Conservation (phyloP, 2,888 invertebrate species). For the Phaonia tiefii region DNA sequence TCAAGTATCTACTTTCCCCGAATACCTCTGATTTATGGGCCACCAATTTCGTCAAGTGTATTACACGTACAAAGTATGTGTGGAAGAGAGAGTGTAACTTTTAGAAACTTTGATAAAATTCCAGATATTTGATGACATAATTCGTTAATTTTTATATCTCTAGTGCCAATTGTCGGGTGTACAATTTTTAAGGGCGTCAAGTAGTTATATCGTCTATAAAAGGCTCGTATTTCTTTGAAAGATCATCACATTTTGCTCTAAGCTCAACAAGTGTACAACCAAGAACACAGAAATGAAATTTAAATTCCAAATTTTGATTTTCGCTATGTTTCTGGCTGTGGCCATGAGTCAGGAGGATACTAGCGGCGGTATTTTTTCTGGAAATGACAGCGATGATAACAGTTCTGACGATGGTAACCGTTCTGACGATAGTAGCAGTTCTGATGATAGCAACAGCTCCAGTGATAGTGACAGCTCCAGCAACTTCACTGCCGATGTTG, state of each 20-base stretch:
- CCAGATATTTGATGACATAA: no score
- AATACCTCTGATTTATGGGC: no score
- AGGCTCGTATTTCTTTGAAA: neutral
- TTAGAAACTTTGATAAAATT: neutral
- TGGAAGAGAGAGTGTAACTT: neutral
- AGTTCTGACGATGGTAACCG: no score
- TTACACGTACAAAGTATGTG: neutral
- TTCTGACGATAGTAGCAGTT: neutral
- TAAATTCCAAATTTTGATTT: conserved; percentile 12
- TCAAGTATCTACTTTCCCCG: no score
- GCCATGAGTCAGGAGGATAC: no score
- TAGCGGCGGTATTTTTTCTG: no score
- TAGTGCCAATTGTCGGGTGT: neutral
- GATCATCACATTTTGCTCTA: neutral
- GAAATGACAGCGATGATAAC: no score
- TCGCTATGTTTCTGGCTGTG: neutral
- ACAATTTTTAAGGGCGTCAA: no score
- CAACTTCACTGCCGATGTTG: conserved; percentile 30
- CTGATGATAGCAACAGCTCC: neutral
- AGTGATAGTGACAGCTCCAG: neutral
- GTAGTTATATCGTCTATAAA: no score
- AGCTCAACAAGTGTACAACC: neutral
- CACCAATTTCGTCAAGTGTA: neutral
- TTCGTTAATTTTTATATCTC: no score
- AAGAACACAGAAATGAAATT: conserved; percentile 31